Evolutionary conservation across 1,140 invertebrate genomes (phyloP), one percentile per base, ranked within the genome.

Genomic region (Bathynomus jamesi): DNA sequence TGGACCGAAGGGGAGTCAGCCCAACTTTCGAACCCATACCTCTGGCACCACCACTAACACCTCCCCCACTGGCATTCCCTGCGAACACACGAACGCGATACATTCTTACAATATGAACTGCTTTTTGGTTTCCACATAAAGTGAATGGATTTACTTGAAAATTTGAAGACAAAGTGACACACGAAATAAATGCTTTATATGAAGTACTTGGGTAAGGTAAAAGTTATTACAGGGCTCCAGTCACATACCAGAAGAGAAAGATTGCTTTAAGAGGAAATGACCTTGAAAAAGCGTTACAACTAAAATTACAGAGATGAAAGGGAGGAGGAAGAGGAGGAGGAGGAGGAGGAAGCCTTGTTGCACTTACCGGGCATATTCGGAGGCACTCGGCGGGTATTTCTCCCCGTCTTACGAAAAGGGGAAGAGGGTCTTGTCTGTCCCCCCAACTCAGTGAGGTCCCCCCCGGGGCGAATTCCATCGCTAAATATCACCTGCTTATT

Each of bases 401-500:
- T 32, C 28, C 72, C 71, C 61, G 60, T 31, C 46, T 64, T 74
- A 64, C 71, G 66, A 68, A 68, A 65, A 69, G 70, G 60, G 66
- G 67, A 29, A 62, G 70, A 60, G 11, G 79, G 78, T 29, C 80
- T 80, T 8, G 81, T 75, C 69, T 83, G 78, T 72, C 67, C 82
- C 81, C 89, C 90, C 68, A 90, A 82, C 80, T 93, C 91, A 69
- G 91, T 91, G 74, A 94, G 84, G 83, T 95, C 93, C 79, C 91
- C 93, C 72, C 93, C 93, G 70, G 93, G 93, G 76, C 92, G 86
- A 81, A 95, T 94, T 76, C 93, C 93, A 83, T 95, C 93, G 79
- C 91, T 94, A 81, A 95, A 95, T 85, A 95, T 94, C 8, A 95
- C 93, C 76, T 89, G 90, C 79, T 89, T 89, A 81, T 87, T 81